Evolutionary conservation across 1,140 invertebrate species (phyloP).

Genomic region (Metaphire vulgaris): DNA sequence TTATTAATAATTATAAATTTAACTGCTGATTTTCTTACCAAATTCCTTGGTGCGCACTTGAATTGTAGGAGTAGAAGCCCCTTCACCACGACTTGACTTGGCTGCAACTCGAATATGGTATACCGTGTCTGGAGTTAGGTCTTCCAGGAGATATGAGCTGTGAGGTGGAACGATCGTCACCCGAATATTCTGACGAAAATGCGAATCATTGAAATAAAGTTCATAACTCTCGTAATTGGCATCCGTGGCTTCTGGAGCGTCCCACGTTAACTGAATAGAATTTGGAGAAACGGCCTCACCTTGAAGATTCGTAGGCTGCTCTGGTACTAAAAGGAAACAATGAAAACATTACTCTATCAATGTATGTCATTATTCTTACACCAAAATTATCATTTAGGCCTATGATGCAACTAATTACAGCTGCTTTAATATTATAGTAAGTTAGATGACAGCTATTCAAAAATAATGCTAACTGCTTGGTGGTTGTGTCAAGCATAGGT

Average conservation of each 20-base stretch:
- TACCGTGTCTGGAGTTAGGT: conserved; percentile 86
- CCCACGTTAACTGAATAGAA: conserved; percentile 78
- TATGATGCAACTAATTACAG: too few relatives aligned
- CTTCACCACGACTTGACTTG: conserved; percentile 81
- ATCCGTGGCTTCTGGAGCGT: conserved; percentile 64
- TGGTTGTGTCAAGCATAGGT: too few relatives aligned
- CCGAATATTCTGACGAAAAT: conserved; percentile 63
- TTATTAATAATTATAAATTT: too few relatives aligned
- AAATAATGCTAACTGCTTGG: too few relatives aligned
- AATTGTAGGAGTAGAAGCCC: conserved; percentile 86
- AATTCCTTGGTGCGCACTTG: conserved; percentile 58
- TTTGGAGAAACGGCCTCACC: conserved; percentile 59
- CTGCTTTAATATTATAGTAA: too few relatives aligned
- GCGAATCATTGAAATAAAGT: conserved; percentile 92
- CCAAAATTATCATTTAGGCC: too few relatives aligned
- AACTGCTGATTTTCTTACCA: too few relatives aligned
- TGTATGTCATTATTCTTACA: too few relatives aligned
- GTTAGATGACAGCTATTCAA: too few relatives aligned
- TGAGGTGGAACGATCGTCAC: conserved; percentile 62
- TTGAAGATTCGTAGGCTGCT: conserved; percentile 78
- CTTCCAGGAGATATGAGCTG: conserved; percentile 74
- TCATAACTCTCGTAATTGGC: conserved; percentile 92
- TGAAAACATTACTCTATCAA: too few relatives aligned
- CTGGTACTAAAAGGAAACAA: conserved; percentile 65
- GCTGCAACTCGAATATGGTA: conserved; percentile 95